A percentile compares a stretch with the other conserved stretches of the same genome.
These are phyloP conservation scores for Eudemis profundana DNA, from an alignment of 2,888 invertebrate species.

Conservation along the genomic window DNA sequence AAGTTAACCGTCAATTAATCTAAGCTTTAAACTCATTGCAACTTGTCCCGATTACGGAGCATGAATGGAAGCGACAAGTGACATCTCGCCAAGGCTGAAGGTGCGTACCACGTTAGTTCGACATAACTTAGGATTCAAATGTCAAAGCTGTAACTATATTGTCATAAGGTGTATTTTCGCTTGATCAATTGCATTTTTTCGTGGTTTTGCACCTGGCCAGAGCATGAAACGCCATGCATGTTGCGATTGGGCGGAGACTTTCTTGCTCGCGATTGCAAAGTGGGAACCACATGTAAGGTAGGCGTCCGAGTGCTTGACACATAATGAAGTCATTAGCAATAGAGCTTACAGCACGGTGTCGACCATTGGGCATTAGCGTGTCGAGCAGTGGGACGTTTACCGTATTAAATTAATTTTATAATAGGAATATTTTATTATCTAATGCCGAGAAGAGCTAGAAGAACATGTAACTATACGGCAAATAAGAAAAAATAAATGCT, in stretches of 20 bases:
- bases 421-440: too few species aligned
- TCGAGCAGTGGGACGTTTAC: too few species aligned
- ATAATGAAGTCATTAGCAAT: too few species aligned
- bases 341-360: too few species aligned
- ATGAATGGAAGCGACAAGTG: conserved; percentile 47
- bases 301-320: too few species aligned
- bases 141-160: background rate
- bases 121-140: background rate
- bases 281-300: too few species aligned
- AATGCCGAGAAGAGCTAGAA: too few species aligned
- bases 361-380: too few species aligned
- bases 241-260: conserved; percentile 4
- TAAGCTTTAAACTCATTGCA: background rate
- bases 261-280: too few species aligned
- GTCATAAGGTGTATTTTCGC: background rate
- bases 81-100: conserved; percentile 35
- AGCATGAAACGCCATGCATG: background rate
- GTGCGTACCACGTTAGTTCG: conserved; percentile 23
- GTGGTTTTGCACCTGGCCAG: conserved; percentile 18
- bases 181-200: background rate
- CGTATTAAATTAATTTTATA: too few species aligned
- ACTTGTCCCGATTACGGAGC: conserved; percentile 28
- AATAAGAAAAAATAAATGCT: too few species aligned
- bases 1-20: conserved; percentile 23
- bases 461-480: too few species aligned